Conservation (phyloP, 2,888 invertebrate genomes). For the Hydrotaea cyrtoneurina region DNA sequence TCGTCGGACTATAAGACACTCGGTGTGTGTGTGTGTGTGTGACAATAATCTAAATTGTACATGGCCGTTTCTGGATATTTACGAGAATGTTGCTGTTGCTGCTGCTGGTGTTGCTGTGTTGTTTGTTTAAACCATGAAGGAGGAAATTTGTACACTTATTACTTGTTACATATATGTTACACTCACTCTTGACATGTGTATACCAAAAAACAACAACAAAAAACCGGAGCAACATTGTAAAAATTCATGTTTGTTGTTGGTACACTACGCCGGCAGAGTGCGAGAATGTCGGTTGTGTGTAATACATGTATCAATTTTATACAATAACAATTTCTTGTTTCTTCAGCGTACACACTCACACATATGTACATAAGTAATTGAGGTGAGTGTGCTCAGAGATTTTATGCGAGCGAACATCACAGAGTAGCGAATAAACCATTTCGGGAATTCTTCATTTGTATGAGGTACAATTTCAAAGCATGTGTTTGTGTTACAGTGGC, state of each 20-base stretch:
- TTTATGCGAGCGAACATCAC: too few relatives aligned
- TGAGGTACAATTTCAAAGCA: too few relatives aligned
- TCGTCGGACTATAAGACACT: background rate
- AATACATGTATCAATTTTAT: background rate
- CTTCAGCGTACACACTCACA: too few relatives aligned
- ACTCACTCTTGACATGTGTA: slow-evolving; percentile 10
- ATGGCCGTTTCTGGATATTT: slow-evolving; percentile 17
- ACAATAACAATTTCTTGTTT: background rate
- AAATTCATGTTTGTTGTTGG: slow-evolving; percentile 23
- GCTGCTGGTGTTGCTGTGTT: background rate
- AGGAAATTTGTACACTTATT: slow-evolving; percentile 47
- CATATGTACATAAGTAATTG: too few relatives aligned
- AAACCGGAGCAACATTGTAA: slow-evolving; percentile 2
- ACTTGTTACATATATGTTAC: slow-evolving; percentile 33
- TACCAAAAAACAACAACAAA: slow-evolving; percentile 28
- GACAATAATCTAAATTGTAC: slow-evolving; percentile 34
- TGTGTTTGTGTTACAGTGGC: too few relatives aligned
- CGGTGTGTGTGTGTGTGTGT: too few relatives aligned
- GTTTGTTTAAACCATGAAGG: slow-evolving; percentile 40
- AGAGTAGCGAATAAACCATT: too few relatives aligned
- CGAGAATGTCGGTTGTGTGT: background rate
- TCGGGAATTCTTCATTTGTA: too few relatives aligned
- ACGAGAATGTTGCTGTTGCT: background rate
- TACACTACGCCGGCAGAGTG: background rate
- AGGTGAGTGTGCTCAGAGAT: too few relatives aligned